Evolutionary conservation across 2,113 vertebrate genomes (phyloP).

Genomic region (Tauraco erythrolophus): DNA sequence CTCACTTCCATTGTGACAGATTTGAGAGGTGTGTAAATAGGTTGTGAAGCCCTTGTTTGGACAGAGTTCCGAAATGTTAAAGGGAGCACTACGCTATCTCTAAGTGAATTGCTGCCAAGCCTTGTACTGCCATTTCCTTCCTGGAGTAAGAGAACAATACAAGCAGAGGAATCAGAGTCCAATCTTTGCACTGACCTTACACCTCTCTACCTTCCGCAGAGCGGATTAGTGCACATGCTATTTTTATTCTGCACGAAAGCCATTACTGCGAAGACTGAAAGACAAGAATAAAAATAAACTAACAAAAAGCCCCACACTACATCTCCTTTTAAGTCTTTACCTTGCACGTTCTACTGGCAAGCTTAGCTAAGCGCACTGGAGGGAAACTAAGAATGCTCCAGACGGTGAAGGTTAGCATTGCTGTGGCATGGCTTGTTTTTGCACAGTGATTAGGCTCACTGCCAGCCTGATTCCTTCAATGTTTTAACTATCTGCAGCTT

Average conservation of each 20-base stretch:
- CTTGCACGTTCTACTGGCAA: background rate
- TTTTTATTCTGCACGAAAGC: background rate
- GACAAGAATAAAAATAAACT: background rate
- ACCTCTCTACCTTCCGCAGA: background rate
- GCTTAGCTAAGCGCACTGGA: background rate
- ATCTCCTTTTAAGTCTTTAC: background rate
- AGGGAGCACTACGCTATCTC: background rate
- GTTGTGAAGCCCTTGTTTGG: background rate
- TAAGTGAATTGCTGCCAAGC: background rate
- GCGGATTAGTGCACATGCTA: background rate
- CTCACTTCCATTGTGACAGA: background rate
- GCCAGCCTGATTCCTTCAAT: conserved; percentile 20
- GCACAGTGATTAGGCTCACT: background rate
- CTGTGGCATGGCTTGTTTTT: background rate
- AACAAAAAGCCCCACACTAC: background rate
- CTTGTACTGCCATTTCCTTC: background rate
- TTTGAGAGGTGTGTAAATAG: background rate
- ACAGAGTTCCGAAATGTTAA: background rate
- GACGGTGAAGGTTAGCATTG: background rate
- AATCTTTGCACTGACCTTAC: background rate
- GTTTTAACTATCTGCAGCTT: conserved; percentile 31
- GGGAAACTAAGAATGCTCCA: background rate
- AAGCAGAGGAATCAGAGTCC: background rate
- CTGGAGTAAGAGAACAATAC: background rate
- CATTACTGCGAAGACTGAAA: background rate